These are phyloP conservation scores for Pluvialis apricaria DNA, from an alignment of 2,113 vertebrate species.

Conservation along the genomic window DNA sequence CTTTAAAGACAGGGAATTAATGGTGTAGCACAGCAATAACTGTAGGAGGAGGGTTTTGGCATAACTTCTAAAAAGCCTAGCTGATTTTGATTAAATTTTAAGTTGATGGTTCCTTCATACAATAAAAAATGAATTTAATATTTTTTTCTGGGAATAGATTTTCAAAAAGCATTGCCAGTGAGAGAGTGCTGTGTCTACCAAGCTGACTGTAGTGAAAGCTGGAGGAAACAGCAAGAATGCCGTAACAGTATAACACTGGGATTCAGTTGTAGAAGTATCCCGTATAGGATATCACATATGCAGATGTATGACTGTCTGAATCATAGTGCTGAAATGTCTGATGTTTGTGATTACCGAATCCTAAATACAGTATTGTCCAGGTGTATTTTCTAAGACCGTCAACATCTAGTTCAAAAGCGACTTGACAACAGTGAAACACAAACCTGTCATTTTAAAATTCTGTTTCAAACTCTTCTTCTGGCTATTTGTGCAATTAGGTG, in stretches of 20 bases:
- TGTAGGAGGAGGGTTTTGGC: not conserved
- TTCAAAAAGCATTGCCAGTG: not conserved
- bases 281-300: not conserved
- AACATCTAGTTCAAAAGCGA: not conserved
- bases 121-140: not conserved
- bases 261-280: not conserved
- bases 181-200: not conserved
- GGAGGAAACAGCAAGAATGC: not conserved
- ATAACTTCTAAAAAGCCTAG: not conserved
- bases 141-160: not conserved
- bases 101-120: not conserved
- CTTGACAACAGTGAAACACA: not conserved
- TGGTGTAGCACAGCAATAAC: not conserved
- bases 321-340: not conserved
- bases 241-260: fast-evolving
- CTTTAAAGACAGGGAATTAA: not conserved
- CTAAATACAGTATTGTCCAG: not conserved
- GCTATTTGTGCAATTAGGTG: not conserved
- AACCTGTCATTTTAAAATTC: not conserved
- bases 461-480: not conserved
- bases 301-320: not conserved
- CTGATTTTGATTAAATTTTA: not conserved
- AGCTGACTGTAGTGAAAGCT: not conserved
- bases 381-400: not conserved
- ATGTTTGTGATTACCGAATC: not conserved